These are phyloP conservation scores for Acanthurus lineatus DNA, from an alignment of 2,797 vertebrate species.

Conservation along the genomic window DNA sequence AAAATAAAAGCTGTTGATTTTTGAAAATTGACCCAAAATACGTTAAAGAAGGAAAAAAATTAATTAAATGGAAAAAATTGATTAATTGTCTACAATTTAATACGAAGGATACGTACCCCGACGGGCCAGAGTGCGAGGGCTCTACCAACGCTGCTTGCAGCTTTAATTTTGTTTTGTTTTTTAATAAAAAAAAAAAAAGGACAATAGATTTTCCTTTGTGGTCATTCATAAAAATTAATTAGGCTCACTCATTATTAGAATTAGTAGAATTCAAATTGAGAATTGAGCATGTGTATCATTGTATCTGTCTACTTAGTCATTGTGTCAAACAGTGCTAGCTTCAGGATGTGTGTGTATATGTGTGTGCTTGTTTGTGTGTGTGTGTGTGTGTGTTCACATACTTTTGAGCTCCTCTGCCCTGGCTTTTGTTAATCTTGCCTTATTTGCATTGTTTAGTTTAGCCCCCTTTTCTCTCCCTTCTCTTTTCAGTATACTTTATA, in stretches of 20 bases:
- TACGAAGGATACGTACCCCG: no score
- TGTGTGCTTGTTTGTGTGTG: not conserved
- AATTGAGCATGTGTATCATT: constrained; percentile 22
- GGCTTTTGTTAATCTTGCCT: constrained; percentile 75
- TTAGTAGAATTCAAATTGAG: constrained; percentile 29
- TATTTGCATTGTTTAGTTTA: constrained; percentile 79
- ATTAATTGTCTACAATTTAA: no score
- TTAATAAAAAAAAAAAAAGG: constrained; percentile 14
- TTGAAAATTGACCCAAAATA: no score
- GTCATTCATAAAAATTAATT: no score
- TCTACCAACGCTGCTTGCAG: no score
- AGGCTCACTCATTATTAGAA: constrained; percentile 3
- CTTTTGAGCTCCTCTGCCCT: constrained; percentile 41
- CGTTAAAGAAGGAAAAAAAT: no score
- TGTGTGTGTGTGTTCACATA: not conserved
- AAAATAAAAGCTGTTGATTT: no score
- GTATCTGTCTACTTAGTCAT: constrained; percentile 23
- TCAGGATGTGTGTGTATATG: not conserved
- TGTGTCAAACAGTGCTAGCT: constrained; percentile 22
- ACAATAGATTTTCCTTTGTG: constrained; percentile 10
- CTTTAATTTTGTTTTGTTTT: not conserved
- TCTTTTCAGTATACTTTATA: no score
- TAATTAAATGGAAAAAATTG: no score
- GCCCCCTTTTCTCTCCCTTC: constrained; percentile 41
- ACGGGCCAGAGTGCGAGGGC: no score